Evolutionary conservation across 1,140 invertebrate species (phyloP), one percentile per base, ranked within the genome.

Genomic region (Zelostemma sp.): DNA sequence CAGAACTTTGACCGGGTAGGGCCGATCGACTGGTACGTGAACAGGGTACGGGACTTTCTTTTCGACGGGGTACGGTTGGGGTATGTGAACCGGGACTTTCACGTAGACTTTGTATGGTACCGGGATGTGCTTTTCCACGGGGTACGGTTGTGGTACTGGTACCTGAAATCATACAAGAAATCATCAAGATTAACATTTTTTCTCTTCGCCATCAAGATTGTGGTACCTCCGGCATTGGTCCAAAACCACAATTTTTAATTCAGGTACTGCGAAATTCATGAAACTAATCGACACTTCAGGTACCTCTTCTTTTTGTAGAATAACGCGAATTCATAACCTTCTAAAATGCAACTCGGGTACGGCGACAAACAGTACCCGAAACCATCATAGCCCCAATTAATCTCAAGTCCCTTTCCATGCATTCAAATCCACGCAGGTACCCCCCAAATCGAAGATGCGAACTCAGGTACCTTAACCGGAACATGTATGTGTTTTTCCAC

Each of bases 31-130:
- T 6, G 89, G 91, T 15, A 91, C 88, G 82, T 93, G 92, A 2
- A 93, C 91, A 86, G 92, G 91, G 80, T 92, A 92, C 16, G 92
- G 92, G 1, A 93, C 88, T 77, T 93, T 93, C 85, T 92, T 93
- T 74, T 92, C 91, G 1, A 93, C 92, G 48, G 91, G 90, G 80
- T 93, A 91, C 3, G 91, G 91, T 68, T 91, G 89, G 0, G 90
- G 90, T 31, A 91, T 88, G 73, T 89, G 93, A 19, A 93, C 90
- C 83, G 90, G 91, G 73, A 93, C 91, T 82, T 91, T 91, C 9
- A 92, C 90, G 19, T 89, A 89, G 57, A 89, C n/a, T n/a, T 87
- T n/a, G 80, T 93, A 92, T 0, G 92, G 93, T 0, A 93, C 92
- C n/a, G 92, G 92, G 0, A 93, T 88, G 79, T 94, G 93, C 86